Percentiles rank a stretch among this genome's conserved stretches.
phyloP scores from a whole-genome alignment of 2,113 vertebrate genomes.

The Aphyosemion australe region DNA sequence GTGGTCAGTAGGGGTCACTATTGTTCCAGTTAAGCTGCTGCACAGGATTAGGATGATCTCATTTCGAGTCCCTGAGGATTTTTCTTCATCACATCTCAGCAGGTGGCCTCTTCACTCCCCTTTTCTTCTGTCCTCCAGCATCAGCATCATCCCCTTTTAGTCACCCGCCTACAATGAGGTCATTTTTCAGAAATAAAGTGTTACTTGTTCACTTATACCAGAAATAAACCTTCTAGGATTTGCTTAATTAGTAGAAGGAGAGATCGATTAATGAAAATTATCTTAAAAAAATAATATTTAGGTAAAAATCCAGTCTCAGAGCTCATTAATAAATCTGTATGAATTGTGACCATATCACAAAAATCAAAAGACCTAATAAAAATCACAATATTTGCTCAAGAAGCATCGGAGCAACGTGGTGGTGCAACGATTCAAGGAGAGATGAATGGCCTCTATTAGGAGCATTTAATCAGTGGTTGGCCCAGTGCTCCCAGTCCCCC shows the following conservation, averaged over 20 bases:
- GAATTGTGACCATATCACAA: no score
- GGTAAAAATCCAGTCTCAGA: no score
- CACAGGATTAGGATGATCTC: slow-evolving; percentile 61
- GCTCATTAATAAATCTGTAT: no score
- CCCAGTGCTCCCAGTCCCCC: slow-evolving; percentile 59
- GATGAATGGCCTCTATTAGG: slow-evolving; percentile 83
- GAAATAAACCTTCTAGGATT: no score
- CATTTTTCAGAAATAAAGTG: slow-evolving; percentile 18
- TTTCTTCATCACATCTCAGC: slow-evolving; percentile 63
- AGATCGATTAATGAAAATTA: no score
- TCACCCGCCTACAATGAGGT: slow-evolving; percentile 47
- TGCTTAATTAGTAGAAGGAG: no score
- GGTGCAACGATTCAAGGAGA: slow-evolving; percentile 62
- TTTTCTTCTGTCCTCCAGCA: slow-evolving; percentile 51
- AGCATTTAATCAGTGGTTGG: slow-evolving; percentile 83
- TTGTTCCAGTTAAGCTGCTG: slow-evolving; percentile 57
- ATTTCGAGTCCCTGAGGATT: slow-evolving; percentile 58
- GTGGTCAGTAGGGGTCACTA: slow-evolving; percentile 71
- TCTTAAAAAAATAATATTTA: no score
- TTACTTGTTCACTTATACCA: no score
- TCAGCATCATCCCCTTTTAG: slow-evolving; percentile 44
- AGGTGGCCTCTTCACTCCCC: slow-evolving; percentile 63
- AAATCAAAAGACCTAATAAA: slow-evolving; percentile 38
- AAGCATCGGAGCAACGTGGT: slow-evolving; percentile 8
- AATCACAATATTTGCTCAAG: slow-evolving; percentile 46